Evolutionary conservation across 2,113 vertebrate genomes (phyloP).

Genomic region (Passer montanus): DNA sequence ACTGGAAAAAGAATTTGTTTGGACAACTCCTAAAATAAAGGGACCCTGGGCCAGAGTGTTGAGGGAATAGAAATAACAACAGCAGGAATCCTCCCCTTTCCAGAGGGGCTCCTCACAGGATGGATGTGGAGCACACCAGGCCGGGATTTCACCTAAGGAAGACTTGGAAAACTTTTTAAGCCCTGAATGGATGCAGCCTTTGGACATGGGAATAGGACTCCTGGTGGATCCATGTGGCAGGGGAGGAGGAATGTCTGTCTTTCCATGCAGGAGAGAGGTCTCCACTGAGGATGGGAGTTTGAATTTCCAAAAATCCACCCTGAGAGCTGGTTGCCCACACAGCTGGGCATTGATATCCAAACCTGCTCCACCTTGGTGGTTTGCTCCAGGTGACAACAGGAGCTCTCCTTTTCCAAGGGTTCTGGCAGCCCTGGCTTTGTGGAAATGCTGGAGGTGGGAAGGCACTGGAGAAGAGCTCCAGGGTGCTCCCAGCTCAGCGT

Average conservation of each 20-base stretch:
- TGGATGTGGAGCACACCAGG: accelerated
- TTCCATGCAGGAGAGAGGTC: background rate
- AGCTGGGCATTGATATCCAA: background rate
- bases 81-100: background rate
- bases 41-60: background rate
- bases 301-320: background rate
- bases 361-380: background rate
- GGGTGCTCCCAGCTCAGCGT: background rate
- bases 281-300: background rate
- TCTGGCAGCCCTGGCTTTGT: background rate
- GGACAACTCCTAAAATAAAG: slow-evolving; percentile 15
- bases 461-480: background rate
- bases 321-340: background rate
- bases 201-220: background rate
- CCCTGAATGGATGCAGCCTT: background rate
- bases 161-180: background rate
- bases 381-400: background rate
- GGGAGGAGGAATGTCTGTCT: background rate
- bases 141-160: background rate
- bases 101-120: background rate
- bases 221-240: background rate
- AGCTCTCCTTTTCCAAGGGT: background rate
- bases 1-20: background rate
- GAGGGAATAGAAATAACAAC: background rate
- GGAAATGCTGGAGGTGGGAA: background rate